A percentile compares a stretch with the other conserved stretches of the same genome.
These are phyloP conservation scores for Anoncus sp. DNA, from an alignment of 2,888 invertebrate genomes.

Conservation along the genomic window DNA sequence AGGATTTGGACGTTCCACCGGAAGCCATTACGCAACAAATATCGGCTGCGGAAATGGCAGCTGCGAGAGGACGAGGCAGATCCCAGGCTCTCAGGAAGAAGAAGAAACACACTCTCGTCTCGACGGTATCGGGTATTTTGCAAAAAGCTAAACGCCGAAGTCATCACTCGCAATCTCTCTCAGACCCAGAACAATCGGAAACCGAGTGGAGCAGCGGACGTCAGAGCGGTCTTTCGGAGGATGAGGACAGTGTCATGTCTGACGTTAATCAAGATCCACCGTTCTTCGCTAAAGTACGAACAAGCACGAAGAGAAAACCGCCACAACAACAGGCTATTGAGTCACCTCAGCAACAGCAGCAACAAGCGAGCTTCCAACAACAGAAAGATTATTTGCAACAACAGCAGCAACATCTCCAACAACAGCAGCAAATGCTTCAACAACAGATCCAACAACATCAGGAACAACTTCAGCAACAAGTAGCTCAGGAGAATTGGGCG, in stretches of 20 bases:
- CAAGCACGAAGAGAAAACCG: constrained; percentile 82
- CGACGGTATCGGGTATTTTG: constrained; percentile 93
- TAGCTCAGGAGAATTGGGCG: constrained; percentile 82
- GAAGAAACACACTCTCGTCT: constrained; percentile 92
- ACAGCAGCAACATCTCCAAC: constrained; percentile 69
- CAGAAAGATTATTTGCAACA: constrained; percentile 84
- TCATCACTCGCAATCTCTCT: constrained; percentile 86
- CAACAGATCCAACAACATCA: constrained; percentile 78
- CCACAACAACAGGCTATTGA: constrained; percentile 65
- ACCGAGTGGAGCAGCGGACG: constrained; percentile 89
- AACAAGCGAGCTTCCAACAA: constrained; percentile 75
- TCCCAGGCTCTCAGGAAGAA: constrained; percentile 85
- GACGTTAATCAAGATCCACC: constrained; percentile 87
- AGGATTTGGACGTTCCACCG: constrained; percentile 82
- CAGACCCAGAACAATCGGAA: constrained; percentile 91
- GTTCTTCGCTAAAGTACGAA: constrained; percentile 87
- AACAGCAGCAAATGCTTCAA: constrained; percentile 76
- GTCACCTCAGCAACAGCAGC: constrained; percentile 65
- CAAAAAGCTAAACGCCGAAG: constrained; percentile 92
- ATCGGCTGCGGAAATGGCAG: constrained; percentile 69
- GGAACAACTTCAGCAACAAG: constrained; percentile 78
- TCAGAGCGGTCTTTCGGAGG: constrained; percentile 89
- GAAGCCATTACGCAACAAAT: constrained; percentile 75
- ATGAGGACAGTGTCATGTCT: constrained; percentile 89
- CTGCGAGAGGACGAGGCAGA: constrained; percentile 71